Conservation (phyloP, 2,888 invertebrate species). For the Petrolisthes manimaculis region DNA sequence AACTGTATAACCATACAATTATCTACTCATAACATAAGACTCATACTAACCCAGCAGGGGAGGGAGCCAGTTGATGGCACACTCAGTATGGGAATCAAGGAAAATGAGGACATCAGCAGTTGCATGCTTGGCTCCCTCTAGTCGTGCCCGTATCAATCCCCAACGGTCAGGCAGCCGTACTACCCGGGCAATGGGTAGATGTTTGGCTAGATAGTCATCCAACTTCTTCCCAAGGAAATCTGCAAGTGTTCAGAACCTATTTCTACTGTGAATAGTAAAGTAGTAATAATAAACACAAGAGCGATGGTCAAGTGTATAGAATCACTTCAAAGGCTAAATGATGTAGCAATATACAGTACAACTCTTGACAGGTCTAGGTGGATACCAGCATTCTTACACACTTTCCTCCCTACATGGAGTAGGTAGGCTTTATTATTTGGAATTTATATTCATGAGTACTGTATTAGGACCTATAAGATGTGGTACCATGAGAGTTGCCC, state of each 20-base stretch:
- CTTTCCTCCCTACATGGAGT: no score
- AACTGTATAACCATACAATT: not conserved
- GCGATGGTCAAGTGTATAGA: no score
- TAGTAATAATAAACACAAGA: no score
- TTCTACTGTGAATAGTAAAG: no score
- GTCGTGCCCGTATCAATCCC: slow-evolving; percentile 87
- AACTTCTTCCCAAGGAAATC: slow-evolving; percentile 56
- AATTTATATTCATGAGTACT: no score
- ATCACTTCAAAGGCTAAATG: no score
- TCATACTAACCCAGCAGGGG: slow-evolving; percentile 79
- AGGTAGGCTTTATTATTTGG: no score
- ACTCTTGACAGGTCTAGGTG: no score
- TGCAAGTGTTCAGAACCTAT: not conserved
- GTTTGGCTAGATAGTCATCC: slow-evolving; percentile 77
- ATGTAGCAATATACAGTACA: no score
- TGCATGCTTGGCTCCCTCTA: slow-evolving; percentile 85
- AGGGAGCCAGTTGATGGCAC: slow-evolving; percentile 92
- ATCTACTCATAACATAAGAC: not conserved
- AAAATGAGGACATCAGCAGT: slow-evolving; percentile 85
- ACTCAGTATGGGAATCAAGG: slow-evolving; percentile 91
- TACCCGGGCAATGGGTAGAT: slow-evolving; percentile 76
- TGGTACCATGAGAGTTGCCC: no score
- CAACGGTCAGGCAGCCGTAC: slow-evolving; percentile 80
- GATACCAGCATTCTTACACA: no score
- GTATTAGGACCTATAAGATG: no score